These are phyloP conservation scores for Diprion similis DNA, from an alignment of 1,140 invertebrate species.

Conservation along the genomic window DNA sequence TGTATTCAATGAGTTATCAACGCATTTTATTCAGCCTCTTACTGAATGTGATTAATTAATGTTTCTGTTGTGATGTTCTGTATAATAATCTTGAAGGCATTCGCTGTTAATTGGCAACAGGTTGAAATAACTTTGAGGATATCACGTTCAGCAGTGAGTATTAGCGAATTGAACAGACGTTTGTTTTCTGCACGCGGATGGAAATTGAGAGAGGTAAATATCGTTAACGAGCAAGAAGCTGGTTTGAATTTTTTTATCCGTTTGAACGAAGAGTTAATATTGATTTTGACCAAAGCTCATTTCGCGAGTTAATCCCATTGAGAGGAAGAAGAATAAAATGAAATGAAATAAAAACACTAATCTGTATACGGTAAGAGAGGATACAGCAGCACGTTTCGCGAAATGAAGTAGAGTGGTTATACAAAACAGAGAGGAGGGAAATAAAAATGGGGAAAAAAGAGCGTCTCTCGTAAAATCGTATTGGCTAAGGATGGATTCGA, in stretches of 20 bases:
- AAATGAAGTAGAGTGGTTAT: constrained; percentile 1
- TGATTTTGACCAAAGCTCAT: constrained; percentile 41
- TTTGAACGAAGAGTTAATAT: constrained; percentile 13
- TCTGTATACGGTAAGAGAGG: constrained; percentile 20
- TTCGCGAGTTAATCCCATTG: constrained; percentile 33
- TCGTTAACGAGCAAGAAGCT: neutral
- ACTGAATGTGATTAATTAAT: too few relatives aligned
- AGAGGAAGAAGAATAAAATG: neutral
- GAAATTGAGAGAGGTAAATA: neutral
- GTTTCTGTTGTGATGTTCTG: too few relatives aligned
- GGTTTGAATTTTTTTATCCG: constrained; percentile 3
- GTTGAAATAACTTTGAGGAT: too few relatives aligned
- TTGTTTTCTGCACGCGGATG: too few relatives aligned
- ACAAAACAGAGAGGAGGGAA: constrained; percentile 4
- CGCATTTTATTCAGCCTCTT: too few relatives aligned
- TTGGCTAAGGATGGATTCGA: constrained; percentile 44
- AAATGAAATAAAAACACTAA: constrained; percentile 31
- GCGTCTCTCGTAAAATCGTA: constrained; percentile 45
- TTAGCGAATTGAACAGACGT: too few relatives aligned
- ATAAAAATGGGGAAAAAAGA: constrained; percentile 15
- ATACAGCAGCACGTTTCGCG: constrained; percentile 16
- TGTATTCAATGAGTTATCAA: too few relatives aligned
- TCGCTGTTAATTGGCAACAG: too few relatives aligned
- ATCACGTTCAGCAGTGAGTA: too few relatives aligned
- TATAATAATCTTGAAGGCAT: too few relatives aligned